Evolutionary conservation across 2,888 invertebrate species (phyloP).

Genomic region (Bugulina stolonifera): DNA sequence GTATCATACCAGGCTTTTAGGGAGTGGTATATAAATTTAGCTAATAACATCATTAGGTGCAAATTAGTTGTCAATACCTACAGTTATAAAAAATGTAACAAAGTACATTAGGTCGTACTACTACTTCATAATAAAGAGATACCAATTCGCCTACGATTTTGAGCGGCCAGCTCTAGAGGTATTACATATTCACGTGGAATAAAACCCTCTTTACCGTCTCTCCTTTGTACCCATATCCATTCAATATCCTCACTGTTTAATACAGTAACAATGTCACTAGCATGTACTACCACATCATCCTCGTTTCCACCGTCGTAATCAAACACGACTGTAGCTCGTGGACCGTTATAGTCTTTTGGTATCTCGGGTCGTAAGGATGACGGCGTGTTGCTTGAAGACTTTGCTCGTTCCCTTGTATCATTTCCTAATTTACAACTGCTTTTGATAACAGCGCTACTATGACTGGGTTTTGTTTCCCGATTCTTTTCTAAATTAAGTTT

Average conservation of each 20-base stretch:
- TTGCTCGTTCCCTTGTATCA: conserved; percentile 10
- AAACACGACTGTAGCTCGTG: conserved; percentile 23
- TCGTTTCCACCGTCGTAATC: conserved; percentile 23
- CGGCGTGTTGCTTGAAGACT: background rate
- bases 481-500: background rate
- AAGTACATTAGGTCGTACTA: background rate
- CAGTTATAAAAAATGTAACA: background rate
- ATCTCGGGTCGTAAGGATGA: conserved; percentile 25
- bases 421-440: background rate
- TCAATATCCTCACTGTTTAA: conserved; percentile 22
- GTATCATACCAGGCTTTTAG: no score
- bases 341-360: conserved; percentile 23
- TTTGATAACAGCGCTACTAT: background rate
- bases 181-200: conserved; percentile 23
- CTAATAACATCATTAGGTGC: no score
- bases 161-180: background rate
- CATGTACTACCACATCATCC: conserved; percentile 12
- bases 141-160: conserved; percentile 10
- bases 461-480: background rate
- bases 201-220: conserved; percentile 24
- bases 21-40: no score
- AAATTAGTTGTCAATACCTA: no score
- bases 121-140: background rate
- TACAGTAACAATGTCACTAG: conserved; percentile 25
- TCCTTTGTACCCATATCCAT: conserved; percentile 25